phyloP scores from a whole-genome alignment of 2,797 vertebrate genomes.

The Perodicticus potto region DNA sequence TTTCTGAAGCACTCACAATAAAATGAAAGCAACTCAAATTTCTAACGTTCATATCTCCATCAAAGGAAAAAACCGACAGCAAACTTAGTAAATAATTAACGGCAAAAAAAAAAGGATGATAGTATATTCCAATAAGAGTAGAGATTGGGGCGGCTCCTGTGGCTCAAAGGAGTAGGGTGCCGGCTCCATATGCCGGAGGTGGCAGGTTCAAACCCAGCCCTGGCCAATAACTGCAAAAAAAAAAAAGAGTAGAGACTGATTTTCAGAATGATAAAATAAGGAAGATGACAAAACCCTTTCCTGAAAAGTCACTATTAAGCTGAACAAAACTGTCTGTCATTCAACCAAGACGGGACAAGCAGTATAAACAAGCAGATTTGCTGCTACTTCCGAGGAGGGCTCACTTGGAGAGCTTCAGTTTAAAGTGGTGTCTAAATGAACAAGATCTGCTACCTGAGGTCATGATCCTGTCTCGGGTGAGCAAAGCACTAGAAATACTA shows the following conservation, averaged over 20 bases:
- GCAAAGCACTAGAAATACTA: neutral
- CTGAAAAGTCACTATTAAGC: neutral
- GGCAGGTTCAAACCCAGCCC: too few relatives aligned
- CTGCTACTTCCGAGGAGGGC: neutral
- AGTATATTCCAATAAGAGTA: neutral
- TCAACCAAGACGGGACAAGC: neutral
- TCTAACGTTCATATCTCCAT: neutral
- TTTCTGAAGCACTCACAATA: conserved; percentile 14
- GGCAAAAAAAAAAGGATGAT: neutral
- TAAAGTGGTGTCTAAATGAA: neutral
- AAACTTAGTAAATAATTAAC: conserved; percentile 51
- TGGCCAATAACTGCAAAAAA: too few relatives aligned
- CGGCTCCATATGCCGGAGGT: too few relatives aligned
- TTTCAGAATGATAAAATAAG: conserved; percentile 1
- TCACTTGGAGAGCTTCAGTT: neutral
- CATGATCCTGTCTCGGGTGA: neutral
- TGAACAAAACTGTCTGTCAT: neutral
- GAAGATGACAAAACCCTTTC: neutral
- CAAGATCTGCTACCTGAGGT: neutral
- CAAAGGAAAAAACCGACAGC: conserved; percentile 20
- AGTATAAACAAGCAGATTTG: neutral
- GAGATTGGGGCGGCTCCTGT: neutral
- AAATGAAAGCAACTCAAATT: conserved; percentile 42
- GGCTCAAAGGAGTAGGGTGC: too few relatives aligned
- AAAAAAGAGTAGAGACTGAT: neutral